Percentiles rank a stretch among this genome's conserved stretches.
Conservation (phyloP, 1,140 invertebrate species). For the Chrysoperla carnea region DNA sequence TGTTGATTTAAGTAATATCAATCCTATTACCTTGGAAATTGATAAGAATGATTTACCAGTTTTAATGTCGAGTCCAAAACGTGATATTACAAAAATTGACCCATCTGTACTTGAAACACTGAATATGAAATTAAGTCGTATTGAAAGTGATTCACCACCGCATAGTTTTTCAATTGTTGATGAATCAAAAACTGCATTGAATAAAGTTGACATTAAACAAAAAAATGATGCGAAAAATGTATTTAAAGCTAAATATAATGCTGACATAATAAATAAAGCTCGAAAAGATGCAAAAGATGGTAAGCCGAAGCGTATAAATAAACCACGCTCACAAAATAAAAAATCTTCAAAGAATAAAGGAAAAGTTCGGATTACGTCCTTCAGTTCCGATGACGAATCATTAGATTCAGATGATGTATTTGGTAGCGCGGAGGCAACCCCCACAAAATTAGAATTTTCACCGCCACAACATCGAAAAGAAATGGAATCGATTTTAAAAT, state of each 20-base stretch:
- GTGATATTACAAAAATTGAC: conserved; percentile 47
- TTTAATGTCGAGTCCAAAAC: conserved; percentile 40
- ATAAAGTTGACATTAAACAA: conserved; percentile 29
- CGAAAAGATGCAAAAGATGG: conserved; percentile 17
- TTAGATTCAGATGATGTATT: conserved; percentile 53
- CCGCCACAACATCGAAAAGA: conserved; percentile 50
- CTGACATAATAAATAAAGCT: background rate
- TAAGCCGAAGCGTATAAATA: conserved; percentile 31
- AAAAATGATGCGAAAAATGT: conserved; percentile 6
- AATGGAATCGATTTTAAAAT: conserved; percentile 46
- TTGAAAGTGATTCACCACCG: conserved; percentile 49
- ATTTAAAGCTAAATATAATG: background rate
- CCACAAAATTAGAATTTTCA: conserved; percentile 44
- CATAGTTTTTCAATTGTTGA: conserved; percentile 38
- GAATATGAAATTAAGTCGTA: conserved; percentile 51
- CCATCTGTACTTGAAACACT: conserved; percentile 41
- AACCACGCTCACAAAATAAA: conserved; percentile 30
- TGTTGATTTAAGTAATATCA: conserved; percentile 47
- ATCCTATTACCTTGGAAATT: conserved; percentile 45
- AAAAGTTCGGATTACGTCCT: conserved; percentile 49
- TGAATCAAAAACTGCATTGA: conserved; percentile 38
- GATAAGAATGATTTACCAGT: conserved; percentile 38
- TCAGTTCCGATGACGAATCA: conserved; percentile 51
- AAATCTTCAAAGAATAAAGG: conserved; percentile 32
- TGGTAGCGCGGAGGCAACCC: conserved; percentile 47